Base-by-base conservation (phyloP, 2,113 vertebrate genomes). In the Cairina moschata region DNA sequence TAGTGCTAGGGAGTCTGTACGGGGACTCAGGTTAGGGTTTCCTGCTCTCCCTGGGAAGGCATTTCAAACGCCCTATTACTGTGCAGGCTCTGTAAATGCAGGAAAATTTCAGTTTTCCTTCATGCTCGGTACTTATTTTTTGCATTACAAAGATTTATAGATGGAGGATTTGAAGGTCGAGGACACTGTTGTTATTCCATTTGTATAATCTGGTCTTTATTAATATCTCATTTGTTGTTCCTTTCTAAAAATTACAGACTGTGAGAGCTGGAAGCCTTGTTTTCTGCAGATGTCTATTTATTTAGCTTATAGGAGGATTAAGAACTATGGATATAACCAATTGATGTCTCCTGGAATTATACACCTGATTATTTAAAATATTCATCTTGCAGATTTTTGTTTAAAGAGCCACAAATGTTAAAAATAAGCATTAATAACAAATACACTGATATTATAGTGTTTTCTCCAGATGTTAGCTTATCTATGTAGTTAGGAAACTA, bases 1-100 rank as follows among this genome's bases (percentile, higher is more conserved):
- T 12, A 32, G 17, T 0, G 0, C 38, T 14, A 3, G 8, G 50
- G 31, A 34, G 22, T 48, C 38, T 11, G 4, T 3, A 5, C 26
- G 28, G 75, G 50, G 23, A 13, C 34, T 26, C 12, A 15, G 5
- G 25, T 60, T 36, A 52, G 25, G 54, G 36, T 12, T 11, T 42
- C 11, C 12, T 7, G 14, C 23, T 72, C 58, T 55, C 25, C 17
- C 6, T 29, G 17, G 52, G n/a, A 29, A 16, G 26, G 59, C 0
- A 2, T 67, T 87, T 62, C 76, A 28, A n/a, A 82, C 7, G 15
- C 68, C 5, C 6, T 4, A 1, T 40, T 60, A 22, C 48, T 4
- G 11, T 3, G 38, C 25, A 42, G 13, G 12, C 13, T 71, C 6
- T 31, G 48, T 20, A 72, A 71, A 38, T 32, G 31, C 20, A 15